A percentile compares a stretch with the other conserved stretches of the same genome.
phyloP scores from a whole-genome alignment of 1,140 invertebrate species.

The Drosophila watanabei region DNA sequence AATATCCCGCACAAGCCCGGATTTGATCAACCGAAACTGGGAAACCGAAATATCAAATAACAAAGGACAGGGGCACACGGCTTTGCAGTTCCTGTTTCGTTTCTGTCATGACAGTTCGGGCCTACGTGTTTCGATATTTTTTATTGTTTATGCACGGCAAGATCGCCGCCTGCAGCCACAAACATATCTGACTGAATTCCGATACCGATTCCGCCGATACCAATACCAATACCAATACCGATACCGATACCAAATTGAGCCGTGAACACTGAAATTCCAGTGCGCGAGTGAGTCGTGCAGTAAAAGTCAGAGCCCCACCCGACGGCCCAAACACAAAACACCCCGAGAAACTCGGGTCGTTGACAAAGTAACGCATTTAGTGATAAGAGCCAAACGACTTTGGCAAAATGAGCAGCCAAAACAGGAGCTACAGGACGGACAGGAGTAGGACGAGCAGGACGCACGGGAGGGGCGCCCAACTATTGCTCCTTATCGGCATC shows the following conservation, averaged over 20 bases:
- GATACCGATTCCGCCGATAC: neutral
- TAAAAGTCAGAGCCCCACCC: constrained; percentile 58
- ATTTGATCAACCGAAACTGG: constrained; percentile 16
- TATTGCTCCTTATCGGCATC: constrained; percentile 80
- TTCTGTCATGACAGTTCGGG: constrained; percentile 60
- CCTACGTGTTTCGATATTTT: constrained; percentile 59
- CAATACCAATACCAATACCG: neutral
- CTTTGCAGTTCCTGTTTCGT: constrained; percentile 25
- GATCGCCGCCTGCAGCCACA: constrained; percentile 44
- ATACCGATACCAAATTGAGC: constrained; percentile 35
- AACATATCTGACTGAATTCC: constrained; percentile 39
- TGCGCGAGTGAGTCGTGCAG: constrained; percentile 58
- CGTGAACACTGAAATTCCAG: constrained; percentile 48
- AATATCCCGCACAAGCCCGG: constrained; percentile 8
- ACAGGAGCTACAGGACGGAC: constrained; percentile 29
- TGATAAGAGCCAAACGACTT: constrained; percentile 67
- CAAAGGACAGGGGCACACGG: constrained; percentile 8
- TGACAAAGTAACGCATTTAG: constrained; percentile 81
- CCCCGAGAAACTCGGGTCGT: constrained; percentile 56
- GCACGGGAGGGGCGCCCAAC: constrained; percentile 47
- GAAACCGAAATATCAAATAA: constrained; percentile 34
- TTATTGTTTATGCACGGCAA: constrained; percentile 58
- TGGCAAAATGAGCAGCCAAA: constrained; percentile 68
- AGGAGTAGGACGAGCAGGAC: constrained; percentile 11
- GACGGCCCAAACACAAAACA: constrained; percentile 37